phyloP scores from a whole-genome alignment of 2,113 vertebrate genomes.

The Felis chaus region DNA sequence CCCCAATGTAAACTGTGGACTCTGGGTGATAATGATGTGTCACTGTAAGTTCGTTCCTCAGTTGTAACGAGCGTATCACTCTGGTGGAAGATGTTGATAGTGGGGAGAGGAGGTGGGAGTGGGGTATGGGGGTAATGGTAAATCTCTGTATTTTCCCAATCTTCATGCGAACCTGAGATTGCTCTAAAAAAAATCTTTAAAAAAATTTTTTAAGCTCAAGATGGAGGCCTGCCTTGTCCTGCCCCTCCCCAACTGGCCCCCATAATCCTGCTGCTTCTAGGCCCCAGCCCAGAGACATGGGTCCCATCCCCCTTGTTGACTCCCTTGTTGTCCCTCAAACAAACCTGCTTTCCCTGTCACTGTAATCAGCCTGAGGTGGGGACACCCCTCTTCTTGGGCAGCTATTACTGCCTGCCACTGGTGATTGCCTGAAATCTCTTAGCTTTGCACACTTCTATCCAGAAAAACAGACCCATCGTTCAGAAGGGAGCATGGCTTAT shows the following conservation, averaged over 20 bases:
- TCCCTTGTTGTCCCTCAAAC: neutral
- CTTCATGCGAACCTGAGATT: neutral
- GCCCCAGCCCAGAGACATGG: neutral
- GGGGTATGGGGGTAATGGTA: neutral
- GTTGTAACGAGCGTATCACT: neutral
- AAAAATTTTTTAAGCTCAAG: neutral
- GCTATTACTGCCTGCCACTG: neutral
- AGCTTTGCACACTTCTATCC: neutral
- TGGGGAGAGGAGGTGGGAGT: neutral
- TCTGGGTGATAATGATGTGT: neutral
- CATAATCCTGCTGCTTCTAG: neutral
- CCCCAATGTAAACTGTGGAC: neutral
- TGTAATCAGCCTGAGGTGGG: neutral
- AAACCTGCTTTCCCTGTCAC: neutral
- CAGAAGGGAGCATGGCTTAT: rapidly evolving
- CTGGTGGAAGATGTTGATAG: neutral
- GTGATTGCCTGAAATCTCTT: neutral
- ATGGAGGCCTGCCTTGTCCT: neutral
- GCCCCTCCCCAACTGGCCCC: neutral
- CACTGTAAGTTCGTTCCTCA: no score
- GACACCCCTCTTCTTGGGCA: neutral
- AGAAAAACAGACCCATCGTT: neutral
- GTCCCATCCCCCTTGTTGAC: neutral
- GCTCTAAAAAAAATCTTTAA: neutral
- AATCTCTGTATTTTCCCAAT: neutral